These are phyloP conservation scores for Upupa epops DNA, from an alignment of 2,113 vertebrate genomes.

Conservation along the genomic window DNA sequence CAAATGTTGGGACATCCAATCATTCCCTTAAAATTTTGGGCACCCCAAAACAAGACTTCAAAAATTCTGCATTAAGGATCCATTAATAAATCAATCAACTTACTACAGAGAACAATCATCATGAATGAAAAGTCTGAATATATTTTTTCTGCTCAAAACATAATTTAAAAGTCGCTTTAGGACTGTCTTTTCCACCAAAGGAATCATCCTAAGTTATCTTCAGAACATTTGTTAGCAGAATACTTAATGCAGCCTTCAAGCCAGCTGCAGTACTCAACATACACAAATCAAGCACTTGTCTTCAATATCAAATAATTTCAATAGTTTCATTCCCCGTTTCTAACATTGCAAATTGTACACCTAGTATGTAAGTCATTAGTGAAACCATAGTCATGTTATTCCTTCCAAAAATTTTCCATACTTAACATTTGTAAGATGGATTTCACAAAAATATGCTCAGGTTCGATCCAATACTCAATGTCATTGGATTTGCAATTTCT, in stretches of 20 bases:
- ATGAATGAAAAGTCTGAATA: neutral
- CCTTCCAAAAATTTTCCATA: neutral
- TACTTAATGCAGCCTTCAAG: neutral
- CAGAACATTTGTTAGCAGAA: neutral
- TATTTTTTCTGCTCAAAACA: neutral
- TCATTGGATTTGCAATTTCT: slow-evolving; percentile 1
- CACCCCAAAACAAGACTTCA: neutral
- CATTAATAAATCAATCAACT: neutral
- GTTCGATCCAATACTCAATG: slow-evolving; percentile 26
- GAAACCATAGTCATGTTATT: neutral
- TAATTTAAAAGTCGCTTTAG: neutral
- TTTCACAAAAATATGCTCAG: neutral
- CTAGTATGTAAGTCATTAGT: neutral
- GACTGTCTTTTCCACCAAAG: neutral
- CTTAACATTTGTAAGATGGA: neutral
- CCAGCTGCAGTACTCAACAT: neutral
- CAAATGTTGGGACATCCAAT: neutral
- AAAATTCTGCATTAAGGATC: neutral
- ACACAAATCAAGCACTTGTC: neutral
- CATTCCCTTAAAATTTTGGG: neutral
- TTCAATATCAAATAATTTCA: neutral
- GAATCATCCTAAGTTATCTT: neutral
- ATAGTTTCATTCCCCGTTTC: neutral
- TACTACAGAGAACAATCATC: neutral
- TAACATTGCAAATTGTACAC: neutral